These are phyloP conservation scores for Hyles euphorbiae DNA, from an alignment of 1,140 invertebrate genomes.

Conservation along the genomic window DNA sequence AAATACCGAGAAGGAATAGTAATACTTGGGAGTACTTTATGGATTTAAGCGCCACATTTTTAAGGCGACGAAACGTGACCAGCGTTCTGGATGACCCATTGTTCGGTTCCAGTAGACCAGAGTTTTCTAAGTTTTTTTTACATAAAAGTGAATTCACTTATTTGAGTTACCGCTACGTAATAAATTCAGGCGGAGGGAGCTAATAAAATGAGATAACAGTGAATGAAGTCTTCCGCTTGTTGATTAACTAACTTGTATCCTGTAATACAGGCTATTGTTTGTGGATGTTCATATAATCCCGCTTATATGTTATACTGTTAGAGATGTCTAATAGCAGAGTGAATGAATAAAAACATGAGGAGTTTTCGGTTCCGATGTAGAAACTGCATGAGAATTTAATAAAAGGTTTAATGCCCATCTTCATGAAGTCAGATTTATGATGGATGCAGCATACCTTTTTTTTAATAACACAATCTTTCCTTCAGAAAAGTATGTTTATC, in stretches of 20 bases:
- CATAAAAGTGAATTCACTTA: slow-evolving; percentile 66
- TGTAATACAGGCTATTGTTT: too few relatives aligned
- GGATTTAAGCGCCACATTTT: slow-evolving; percentile 71
- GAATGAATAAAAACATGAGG: too few relatives aligned
- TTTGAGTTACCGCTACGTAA: slow-evolving; percentile 61
- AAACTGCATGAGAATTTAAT: too few relatives aligned
- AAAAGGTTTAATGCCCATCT: too few relatives aligned
- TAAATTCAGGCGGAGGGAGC: slow-evolving; percentile 50
- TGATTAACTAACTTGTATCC: slow-evolving; percentile 31
- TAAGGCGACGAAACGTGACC: slow-evolving; percentile 71
- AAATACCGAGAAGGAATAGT: slow-evolving; percentile 60
- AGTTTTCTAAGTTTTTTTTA: slow-evolving; percentile 58
- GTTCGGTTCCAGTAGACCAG: slow-evolving; percentile 61
- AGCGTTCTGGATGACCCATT: slow-evolving; percentile 53
- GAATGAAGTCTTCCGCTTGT: slow-evolving; percentile 37
- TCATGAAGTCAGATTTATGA: too few relatives aligned
- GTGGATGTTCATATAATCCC: too few relatives aligned
- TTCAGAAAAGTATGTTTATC: too few relatives aligned
- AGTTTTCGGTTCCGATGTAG: too few relatives aligned
- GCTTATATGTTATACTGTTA: too few relatives aligned
- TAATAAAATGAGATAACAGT: slow-evolving; percentile 50
- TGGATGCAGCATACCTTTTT: too few relatives aligned
- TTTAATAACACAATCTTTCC: too few relatives aligned
- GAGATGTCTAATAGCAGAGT: too few relatives aligned
- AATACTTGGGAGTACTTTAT: slow-evolving; percentile 69